Evolutionary conservation across 1,140 invertebrate genomes (phyloP), one percentile per base, ranked within the genome.

Genomic region (Platyscapa corneri): DNA sequence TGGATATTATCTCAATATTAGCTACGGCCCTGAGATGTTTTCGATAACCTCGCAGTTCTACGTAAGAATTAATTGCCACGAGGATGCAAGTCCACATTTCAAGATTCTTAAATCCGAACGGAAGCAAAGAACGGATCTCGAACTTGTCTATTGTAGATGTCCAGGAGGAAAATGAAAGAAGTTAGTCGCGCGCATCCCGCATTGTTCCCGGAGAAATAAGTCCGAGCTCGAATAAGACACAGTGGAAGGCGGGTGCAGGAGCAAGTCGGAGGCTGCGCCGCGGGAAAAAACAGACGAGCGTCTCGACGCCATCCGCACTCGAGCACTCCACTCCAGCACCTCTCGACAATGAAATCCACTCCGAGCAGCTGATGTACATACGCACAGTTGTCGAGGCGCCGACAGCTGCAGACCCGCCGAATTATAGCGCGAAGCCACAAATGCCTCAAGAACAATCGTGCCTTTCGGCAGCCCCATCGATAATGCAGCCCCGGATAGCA

Each of bases 381-480:
- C 20, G 70, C 34, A 74, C 6, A 34, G 32, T 16, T 74, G 20
- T 23, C 39, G 37, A 77, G n/a, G 1, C 30, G 30, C 39, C 46
- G 49, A 53, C 42, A 77, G 30, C 46, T 49, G 72, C 42, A 46
- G 46, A 34, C 16, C 30, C 32, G 2, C 75, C 46, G 53, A 81
- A 81, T 81, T 70, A 70, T 42, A 27, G 79, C 76, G 20, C 49
- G 49, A 77, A 77, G 49, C 20, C 39, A 20, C 79, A 60, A 70
- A 30, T 70, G 79, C 79, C 79, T 81, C 79, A 70, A 70, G 79
- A 81, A 81, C 65, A 81, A 81, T 81, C 65, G 65, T 23, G n/a
- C 64, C 37, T 27, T 72, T 34, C 39, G 32, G 30, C 10, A 37
- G 5, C 32, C 18, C 32, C 65, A 70, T 77, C 46, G 75, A 77